Base-by-base conservation (phyloP, 2,888 invertebrate species). In the Allophyes oxyacanthae region DNA sequence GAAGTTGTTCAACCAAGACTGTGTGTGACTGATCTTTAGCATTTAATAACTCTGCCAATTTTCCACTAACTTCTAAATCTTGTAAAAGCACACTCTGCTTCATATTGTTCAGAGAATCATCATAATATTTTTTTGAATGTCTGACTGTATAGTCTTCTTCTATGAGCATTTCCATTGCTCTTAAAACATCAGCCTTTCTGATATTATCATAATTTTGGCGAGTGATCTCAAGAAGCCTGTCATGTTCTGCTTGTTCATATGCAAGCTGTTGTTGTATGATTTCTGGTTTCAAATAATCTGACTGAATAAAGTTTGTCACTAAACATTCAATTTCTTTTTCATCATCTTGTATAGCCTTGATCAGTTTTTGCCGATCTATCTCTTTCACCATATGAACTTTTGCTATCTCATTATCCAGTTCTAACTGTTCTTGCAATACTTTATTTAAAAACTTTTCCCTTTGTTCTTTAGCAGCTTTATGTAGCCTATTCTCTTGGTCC, bases 361-460 rank as follows among this genome's bases (percentile, higher is more conserved):
- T 94, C 41, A 96, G 85, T 73, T 91, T 92, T 75, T 94, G 94
- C 63, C 95, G 89, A 67, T 96, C 96, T 36, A 88, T 79, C 81
- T 97, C 97, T 85, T 95, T 95, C 69, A 94, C 94, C 80, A 94
- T 95, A 75, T 97, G 97, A 55, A 97, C 94, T 88, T 95, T 96
- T 58, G 94, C 95, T 67, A 97, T 95, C 86, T 97, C 95, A 64
- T 88, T 88, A 79, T 97, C 97, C 37, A 97, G 87, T 77, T 95
- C 95, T 56, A 92, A 94, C 87, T 97, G 97, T 78, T 96, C 95
- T 78, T 95, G 83, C 51, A 95, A 88, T 69, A 96, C 88, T 69
- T 88, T 78, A 15, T 83, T 72, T 26, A 92, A 77, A 77, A 95
- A 95, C 86, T 95, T 96, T 79, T 96, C 95, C 81, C 95, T 95